Base-by-base conservation (phyloP, 2,888 invertebrate species). In the Xanthia togata region DNA sequence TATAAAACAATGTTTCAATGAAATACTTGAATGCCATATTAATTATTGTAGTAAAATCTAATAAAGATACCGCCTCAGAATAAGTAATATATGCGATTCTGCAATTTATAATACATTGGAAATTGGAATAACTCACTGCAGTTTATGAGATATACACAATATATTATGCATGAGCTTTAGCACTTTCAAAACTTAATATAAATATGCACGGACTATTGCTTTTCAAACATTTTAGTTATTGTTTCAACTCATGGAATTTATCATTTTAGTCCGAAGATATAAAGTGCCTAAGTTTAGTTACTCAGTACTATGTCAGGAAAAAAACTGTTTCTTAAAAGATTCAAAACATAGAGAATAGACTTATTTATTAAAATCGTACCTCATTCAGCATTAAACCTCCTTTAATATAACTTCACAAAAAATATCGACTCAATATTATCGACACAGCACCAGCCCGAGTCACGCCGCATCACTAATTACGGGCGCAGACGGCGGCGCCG, bases 381-480 rank as follows among this genome's bases (percentile, higher is more conserved):
- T 55, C 1, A 55, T 55, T 74, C 2, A 70, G 11, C 4, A 47
- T 44, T 5, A 31, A 59, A 44, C 12, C 4, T n/a, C 38, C 26
- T 8, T 0, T 23, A 6, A 5, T 23, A 50, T 14, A 50, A 17
- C 1, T 60, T 31, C 1, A 9, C 17, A 55, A 64, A 71, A 77
- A 78, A 44, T 83, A 89, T 87, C 89, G 89, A 90, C 72, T 74
- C 8, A 53, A 80, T 64, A 57, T 53, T 85, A 93, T 95, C 95
- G 95, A 95, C 92, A 92, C 79, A 68, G 73, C 83, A 91, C 89
- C 93, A 92, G 86, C 93, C 92, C 94, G 87, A 88, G 74, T 78
- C 79, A 82, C 90, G 89, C 94, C 94, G 94, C 96, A 95, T 95
- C 96, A 96, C 96, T 96, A 96, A 96, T 96, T 96, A 96, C 95